These are phyloP conservation scores for Ispidina picta DNA, from an alignment of 2,797 vertebrate genomes.

Conservation along the genomic window DNA sequence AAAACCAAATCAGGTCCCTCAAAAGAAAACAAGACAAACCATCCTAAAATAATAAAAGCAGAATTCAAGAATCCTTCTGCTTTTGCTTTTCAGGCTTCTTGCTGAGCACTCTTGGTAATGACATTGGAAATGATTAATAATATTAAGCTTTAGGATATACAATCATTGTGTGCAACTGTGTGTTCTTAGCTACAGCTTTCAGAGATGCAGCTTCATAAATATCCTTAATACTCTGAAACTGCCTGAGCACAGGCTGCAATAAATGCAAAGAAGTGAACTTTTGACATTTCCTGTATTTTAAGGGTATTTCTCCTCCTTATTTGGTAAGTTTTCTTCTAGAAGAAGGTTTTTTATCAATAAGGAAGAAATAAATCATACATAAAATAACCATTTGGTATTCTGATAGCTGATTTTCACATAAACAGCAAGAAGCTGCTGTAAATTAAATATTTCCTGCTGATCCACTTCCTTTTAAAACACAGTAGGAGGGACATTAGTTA, in stretches of 20 bases:
- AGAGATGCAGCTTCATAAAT: background rate
- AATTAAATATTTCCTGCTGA: constrained; percentile 67
- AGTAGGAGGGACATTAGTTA: constrained; percentile 66
- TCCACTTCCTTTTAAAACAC: constrained; percentile 59
- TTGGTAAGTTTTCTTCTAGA: background rate
- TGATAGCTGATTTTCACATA: constrained; percentile 43
- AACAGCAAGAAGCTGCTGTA: constrained; percentile 51
- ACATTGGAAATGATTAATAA: background rate
- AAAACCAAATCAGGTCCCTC: background rate
- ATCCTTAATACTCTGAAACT: background rate
- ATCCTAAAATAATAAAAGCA: background rate
- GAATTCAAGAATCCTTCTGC: background rate
- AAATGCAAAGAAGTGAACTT: background rate
- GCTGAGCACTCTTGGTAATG: background rate
- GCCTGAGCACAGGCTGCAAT: background rate
- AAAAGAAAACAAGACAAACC: background rate
- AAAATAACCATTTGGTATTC: constrained; percentile 9
- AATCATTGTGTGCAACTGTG: background rate
- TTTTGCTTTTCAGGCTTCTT: background rate
- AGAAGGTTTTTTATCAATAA: background rate
- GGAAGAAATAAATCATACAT: constrained; percentile 45
- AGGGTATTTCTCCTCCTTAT: background rate
- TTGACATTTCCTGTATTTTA: background rate
- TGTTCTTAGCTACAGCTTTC: background rate
- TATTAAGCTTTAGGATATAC: background rate